Evolutionary conservation across 1,140 invertebrate species (phyloP).

Genomic region (Drosophila virilis): DNA sequence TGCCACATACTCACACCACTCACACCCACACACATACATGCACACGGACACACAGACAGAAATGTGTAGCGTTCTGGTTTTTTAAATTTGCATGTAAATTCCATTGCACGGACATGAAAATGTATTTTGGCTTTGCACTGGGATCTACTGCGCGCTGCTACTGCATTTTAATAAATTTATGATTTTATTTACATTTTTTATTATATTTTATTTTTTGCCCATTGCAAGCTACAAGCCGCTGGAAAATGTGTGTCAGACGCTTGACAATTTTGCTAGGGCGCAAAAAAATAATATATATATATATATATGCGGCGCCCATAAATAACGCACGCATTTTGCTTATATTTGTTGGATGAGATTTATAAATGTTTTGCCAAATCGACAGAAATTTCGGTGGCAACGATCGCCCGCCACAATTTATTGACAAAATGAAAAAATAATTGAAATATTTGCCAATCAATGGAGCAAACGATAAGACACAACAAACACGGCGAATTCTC

Average conservation of each 20-base stretch:
- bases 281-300: too few relatives aligned
- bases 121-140: slow-evolving; percentile 63
- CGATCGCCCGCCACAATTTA: slow-evolving; percentile 62
- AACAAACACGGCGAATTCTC: slow-evolving; percentile 35
- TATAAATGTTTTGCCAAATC: slow-evolving; percentile 66
- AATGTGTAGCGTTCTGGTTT: slow-evolving; percentile 47
- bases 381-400: slow-evolving; percentile 39
- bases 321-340: slow-evolving; percentile 73
- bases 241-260: slow-evolving; percentile 70
- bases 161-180: slow-evolving; percentile 82
- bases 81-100: slow-evolving; percentile 81
- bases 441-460: slow-evolving; percentile 82
- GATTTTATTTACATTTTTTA: slow-evolving; percentile 77
- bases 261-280: slow-evolving; percentile 59
- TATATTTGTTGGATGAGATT: slow-evolving; percentile 68
- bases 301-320: slow-evolving; percentile 47
- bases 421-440: slow-evolving; percentile 80
- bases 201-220: slow-evolving; percentile 3
- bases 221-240: background rate
- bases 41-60: background rate
- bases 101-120: slow-evolving; percentile 72
- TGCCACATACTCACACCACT: slow-evolving; percentile 44
- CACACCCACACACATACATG: slow-evolving; percentile 3
- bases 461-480: slow-evolving; percentile 40
- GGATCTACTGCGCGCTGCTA: slow-evolving; percentile 48